These are phyloP conservation scores for Dichetophora obliterata DNA, from an alignment of 2,888 invertebrate genomes.

Conservation along the genomic window DNA sequence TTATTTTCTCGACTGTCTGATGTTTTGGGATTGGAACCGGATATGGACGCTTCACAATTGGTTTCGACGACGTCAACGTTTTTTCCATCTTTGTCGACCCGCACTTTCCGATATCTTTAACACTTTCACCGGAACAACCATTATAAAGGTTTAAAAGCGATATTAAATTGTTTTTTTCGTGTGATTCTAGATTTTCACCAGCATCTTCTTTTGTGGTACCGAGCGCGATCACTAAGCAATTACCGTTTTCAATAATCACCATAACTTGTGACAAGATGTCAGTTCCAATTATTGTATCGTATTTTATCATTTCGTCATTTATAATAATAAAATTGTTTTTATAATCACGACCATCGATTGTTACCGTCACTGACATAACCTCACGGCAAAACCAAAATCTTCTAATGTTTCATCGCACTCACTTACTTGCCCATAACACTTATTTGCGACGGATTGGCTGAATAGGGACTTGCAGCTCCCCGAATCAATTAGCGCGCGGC, in stretches of 20 bases:
- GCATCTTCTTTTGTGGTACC: neutral
- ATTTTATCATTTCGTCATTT: constrained; percentile 28
- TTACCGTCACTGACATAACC: neutral
- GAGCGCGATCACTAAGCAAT: constrained; percentile 27
- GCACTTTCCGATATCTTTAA: too few species aligned
- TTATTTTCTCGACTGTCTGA: too few species aligned
- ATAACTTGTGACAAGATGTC: constrained; percentile 37
- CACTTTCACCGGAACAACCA: too few species aligned
- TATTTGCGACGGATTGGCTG: too few species aligned
- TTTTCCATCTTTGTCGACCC: too few species aligned
- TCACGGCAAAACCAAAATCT: constrained; percentile 34
- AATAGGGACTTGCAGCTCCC: too few species aligned
- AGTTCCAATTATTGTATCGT: constrained; percentile 39
- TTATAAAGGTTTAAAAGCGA: neutral
- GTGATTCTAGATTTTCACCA: neutral
- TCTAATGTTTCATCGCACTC: neutral
- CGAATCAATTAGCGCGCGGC: too few species aligned
- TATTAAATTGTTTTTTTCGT: neutral
- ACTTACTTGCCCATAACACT: too few species aligned
- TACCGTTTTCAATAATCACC: constrained; percentile 40
- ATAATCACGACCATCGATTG: constrained; percentile 34
- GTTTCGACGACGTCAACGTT: too few species aligned
- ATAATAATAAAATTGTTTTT: constrained; percentile 22
- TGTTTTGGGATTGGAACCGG: too few species aligned
- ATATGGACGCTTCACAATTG: too few species aligned